Percentiles rank a stretch among this genome's conserved stretches.
Evolutionary conservation across 23 tunicate genomes (phyloP).

Genomic region (Ciona savignyi): DNA sequence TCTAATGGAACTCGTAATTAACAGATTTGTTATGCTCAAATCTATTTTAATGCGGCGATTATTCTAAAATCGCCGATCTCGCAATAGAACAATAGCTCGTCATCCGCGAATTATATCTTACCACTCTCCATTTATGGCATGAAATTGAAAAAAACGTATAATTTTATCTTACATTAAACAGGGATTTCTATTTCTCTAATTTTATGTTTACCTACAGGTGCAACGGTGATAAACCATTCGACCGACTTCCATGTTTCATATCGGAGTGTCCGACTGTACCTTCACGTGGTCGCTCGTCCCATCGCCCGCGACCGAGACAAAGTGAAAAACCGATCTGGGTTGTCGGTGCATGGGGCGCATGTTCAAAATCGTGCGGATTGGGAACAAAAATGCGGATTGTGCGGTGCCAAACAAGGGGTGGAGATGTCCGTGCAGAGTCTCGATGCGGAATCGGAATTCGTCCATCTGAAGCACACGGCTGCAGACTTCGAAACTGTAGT

Average conservation of each 20-base stretch:
- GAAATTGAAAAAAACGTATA: no score
- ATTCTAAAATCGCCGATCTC: not conserved
- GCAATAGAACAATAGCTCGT: not conserved
- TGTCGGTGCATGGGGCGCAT: slow-evolving; percentile 74
- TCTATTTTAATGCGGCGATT: not conserved
- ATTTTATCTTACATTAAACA: no score
- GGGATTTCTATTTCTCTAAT: not conserved
- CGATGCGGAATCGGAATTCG: slow-evolving; percentile 21
- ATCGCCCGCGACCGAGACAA: not conserved
- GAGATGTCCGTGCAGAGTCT: slow-evolving; percentile 26
- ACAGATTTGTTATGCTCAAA: not conserved
- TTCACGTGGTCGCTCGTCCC: not conserved
- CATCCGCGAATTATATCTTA: not conserved
- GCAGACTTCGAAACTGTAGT: slow-evolving; percentile 50
- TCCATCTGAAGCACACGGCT: slow-evolving; percentile 64
- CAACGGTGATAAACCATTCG: slow-evolving; percentile 42
- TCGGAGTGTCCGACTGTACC: slow-evolving; percentile 33
- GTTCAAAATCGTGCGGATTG: slow-evolving; percentile 73
- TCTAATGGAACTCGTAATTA: not conserved
- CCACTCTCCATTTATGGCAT: no score
- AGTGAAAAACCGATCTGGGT: slow-evolving; percentile 40
- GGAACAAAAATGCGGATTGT: slow-evolving; percentile 68
- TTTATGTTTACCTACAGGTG: slow-evolving; percentile 39
- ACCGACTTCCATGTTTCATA: slow-evolving; percentile 52
- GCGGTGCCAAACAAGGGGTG: slow-evolving; percentile 41